Evolutionary conservation across 2,113 vertebrate species (phyloP).

Genomic region (Anhinga anhinga): DNA sequence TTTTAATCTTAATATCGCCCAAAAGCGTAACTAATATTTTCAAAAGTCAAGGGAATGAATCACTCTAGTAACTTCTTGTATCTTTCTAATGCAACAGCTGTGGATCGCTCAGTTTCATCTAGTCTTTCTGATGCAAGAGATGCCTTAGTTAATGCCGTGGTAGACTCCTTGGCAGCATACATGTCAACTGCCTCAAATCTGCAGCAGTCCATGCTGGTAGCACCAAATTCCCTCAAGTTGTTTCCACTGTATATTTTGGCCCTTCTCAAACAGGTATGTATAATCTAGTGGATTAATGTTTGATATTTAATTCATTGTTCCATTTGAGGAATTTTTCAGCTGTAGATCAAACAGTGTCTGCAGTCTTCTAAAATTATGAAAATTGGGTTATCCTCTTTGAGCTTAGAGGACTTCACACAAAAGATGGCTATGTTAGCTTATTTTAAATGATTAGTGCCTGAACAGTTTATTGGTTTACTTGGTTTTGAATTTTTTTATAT

Average conservation of each 20-base stretch:
- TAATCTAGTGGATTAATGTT: neutral
- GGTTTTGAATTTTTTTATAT: neutral
- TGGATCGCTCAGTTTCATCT: conserved; percentile 91
- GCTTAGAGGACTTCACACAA: neutral
- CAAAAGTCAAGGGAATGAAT: neutral
- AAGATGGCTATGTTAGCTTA: neutral
- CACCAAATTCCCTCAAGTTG: conserved; percentile 85
- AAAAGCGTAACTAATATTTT: neutral
- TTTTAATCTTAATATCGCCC: neutral
- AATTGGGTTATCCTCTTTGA: neutral
- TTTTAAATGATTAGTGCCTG: neutral
- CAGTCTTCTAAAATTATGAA: neutral
- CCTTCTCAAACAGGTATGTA: conserved; percentile 91
- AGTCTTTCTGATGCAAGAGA: conserved; percentile 92
- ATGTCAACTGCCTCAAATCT: conserved; percentile 84
- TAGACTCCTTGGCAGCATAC: conserved; percentile 87
- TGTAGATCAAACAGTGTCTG: neutral
- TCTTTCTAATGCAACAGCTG: conserved; percentile 74
- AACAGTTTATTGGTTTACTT: neutral
- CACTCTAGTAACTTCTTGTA: neutral
- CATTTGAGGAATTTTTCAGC: neutral
- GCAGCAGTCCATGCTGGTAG: conserved; percentile 84
- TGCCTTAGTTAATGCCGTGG: conserved; percentile 91
- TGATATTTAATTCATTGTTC: neutral
- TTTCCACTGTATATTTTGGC: conserved; percentile 92